A percentile compares a stretch with the other conserved stretches of the same genome.
These are phyloP conservation scores for Adineta ricciae DNA, from an alignment of 2,888 invertebrate species.

Conservation along the genomic window DNA sequence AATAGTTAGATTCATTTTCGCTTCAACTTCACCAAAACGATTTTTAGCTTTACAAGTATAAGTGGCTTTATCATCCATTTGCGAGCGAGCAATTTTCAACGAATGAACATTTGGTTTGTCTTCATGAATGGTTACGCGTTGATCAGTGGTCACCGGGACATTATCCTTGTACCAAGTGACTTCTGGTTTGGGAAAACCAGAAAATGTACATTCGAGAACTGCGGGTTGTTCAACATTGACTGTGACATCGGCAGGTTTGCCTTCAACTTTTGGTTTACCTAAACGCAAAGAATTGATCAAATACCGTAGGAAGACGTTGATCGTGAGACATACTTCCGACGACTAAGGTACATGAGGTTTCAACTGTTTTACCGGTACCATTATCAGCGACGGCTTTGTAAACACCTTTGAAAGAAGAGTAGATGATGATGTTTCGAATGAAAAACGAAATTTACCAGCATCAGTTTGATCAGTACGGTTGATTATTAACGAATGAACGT, in stretches of 20 bases:
- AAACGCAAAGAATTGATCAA: neutral
- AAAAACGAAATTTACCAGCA: neutral
- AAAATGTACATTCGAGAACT: slow-evolving; percentile 21
- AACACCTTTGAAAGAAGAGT: neutral
- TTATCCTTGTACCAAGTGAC: slow-evolving; percentile 25
- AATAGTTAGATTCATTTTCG: slow-evolving; percentile 45
- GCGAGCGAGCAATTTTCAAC: neutral
- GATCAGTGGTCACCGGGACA: neutral
- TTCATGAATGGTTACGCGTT: neutral
- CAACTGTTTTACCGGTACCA: slow-evolving; percentile 10
- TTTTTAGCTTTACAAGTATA: slow-evolving; percentile 48
- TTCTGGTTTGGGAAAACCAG: slow-evolving; percentile 17
- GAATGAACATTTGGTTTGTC: slow-evolving; percentile 19
- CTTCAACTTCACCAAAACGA: slow-evolving; percentile 47
- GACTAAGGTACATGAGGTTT: neutral
- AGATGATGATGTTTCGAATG: too few relatives aligned
- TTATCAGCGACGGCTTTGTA: slow-evolving; percentile 7
- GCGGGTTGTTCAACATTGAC: slow-evolving; percentile 31
- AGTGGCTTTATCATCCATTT: slow-evolving; percentile 39
- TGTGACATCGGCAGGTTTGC: slow-evolving; percentile 26
- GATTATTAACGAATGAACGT: slow-evolving; percentile 24
- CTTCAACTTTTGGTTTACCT: slow-evolving; percentile 24
- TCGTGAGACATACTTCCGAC: neutral
- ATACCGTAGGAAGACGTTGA: too few relatives aligned
- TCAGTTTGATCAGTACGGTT: neutral